These are phyloP conservation scores for Misgurnus anguillicaudatus DNA, from an alignment of 2,113 vertebrate species.

Conservation along the genomic window DNA sequence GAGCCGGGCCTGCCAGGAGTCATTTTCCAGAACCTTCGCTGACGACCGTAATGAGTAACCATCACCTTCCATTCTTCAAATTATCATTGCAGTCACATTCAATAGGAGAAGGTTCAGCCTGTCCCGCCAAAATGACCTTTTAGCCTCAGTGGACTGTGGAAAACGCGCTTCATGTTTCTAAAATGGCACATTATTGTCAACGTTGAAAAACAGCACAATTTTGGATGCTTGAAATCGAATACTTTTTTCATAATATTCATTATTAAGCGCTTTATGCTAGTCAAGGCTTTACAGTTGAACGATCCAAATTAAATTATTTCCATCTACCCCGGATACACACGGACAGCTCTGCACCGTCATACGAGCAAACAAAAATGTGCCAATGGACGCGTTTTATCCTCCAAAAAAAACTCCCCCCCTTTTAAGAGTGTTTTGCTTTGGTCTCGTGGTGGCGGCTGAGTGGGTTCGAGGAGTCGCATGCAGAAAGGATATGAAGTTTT, in stretches of 20 bases:
- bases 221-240: not conserved
- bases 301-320: constrained; percentile 1
- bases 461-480: constrained; percentile 59
- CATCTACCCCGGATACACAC: constrained; percentile 21
- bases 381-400: not conserved
- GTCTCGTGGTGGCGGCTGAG: constrained; percentile 54
- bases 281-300: not conserved
- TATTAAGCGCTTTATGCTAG: not conserved
- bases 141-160: constrained; percentile 36
- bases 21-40: constrained; percentile 57
- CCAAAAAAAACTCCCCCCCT: constrained; percentile 36
- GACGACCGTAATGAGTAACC: constrained; percentile 57
- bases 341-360: constrained; percentile 33
- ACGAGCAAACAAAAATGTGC: constrained; percentile 31
- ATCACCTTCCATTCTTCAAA: constrained; percentile 60
- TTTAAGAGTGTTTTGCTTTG: constrained; percentile 51
- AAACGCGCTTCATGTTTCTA: constrained; percentile 6
- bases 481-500: constrained; percentile 61
- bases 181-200: constrained; percentile 16
- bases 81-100: constrained; percentile 53
- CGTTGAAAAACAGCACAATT: not conserved
- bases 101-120: constrained; percentile 38
- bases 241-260: not conserved
- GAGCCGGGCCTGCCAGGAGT: constrained; percentile 54
- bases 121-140: constrained; percentile 35